Evolutionary conservation across 1,140 invertebrate species (phyloP).

Genomic region (Zaprionus capensis): DNA sequence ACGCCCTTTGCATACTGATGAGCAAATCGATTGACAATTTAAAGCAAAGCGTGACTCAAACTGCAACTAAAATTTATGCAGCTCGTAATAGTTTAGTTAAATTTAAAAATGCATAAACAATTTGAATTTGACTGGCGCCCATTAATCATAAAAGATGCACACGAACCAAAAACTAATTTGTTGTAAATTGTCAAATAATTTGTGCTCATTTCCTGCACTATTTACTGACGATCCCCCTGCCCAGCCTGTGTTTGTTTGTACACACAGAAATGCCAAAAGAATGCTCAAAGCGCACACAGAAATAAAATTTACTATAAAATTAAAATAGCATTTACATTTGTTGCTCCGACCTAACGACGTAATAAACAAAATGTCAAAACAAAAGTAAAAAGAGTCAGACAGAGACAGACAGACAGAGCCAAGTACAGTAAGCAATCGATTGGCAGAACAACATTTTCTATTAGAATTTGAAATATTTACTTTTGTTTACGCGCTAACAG

Average conservation of each 20-base stretch:
- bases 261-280: constrained; percentile 38
- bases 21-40: constrained; percentile 2
- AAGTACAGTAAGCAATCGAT: constrained; percentile 14
- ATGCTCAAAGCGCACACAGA: constrained; percentile 53
- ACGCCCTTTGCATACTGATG: constrained; percentile 27
- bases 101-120: constrained; percentile 4
- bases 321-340: constrained; percentile 49
- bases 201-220: constrained; percentile 16
- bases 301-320: constrained; percentile 52
- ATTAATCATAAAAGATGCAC: constrained; percentile 7
- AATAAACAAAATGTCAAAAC: constrained; percentile 73
- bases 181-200: constrained; percentile 31
- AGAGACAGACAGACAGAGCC: not conserved
- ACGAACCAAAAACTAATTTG: not conserved
- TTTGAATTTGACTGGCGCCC: not conserved
- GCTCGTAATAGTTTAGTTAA: not conserved
- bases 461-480: not conserved
- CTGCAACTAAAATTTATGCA: not conserved
- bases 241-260: constrained; percentile 16
- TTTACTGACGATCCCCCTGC: constrained; percentile 10
- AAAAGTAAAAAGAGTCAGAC: not conserved
- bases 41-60: constrained; percentile 4
- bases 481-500: not conserved
- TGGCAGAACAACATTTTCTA: not conserved
- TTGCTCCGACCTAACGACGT: constrained; percentile 58